phyloP scores from a whole-genome alignment of 2,888 invertebrate species.

The Spodoptera exigua region DNA sequence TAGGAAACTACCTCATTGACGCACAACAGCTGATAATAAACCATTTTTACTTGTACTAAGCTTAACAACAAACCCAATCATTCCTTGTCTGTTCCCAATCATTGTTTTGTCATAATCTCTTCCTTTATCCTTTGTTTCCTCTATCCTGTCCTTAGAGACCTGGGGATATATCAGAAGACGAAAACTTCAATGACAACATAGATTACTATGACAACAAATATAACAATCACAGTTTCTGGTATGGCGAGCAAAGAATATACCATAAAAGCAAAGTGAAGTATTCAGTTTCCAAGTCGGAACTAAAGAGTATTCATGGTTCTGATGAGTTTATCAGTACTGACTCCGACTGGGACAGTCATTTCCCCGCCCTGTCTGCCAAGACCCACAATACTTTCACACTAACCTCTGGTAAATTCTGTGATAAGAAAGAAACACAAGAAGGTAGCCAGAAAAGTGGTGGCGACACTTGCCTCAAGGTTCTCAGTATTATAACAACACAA shows the following conservation, averaged over 20 bases:
- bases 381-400: conserved; percentile 84
- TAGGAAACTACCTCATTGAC: no score
- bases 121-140: conserved; percentile 31
- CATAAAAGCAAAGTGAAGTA: conserved; percentile 79
- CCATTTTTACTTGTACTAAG: no score
- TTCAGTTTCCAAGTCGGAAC: conserved; percentile 62
- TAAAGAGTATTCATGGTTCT: conserved; percentile 73
- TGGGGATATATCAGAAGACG: conserved; percentile 83
- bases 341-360: conserved; percentile 84
- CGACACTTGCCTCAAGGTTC: conserved; percentile 80
- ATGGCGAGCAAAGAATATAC: conserved; percentile 80
- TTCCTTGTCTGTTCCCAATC: background rate
- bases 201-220: conserved; percentile 67
- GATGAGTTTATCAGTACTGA: conserved; percentile 82
- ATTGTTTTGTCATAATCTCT: background rate
- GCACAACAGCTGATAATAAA: no score
- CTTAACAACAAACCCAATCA: no score
- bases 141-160: conserved; percentile 70
- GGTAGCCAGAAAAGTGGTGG: conserved; percentile 82
- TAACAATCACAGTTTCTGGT: conserved; percentile 72
- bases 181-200: conserved; percentile 71
- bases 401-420: conserved; percentile 77
- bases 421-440: conserved; percentile 76
- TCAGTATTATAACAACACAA: conserved; percentile 37
- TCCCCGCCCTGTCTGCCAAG: conserved; percentile 82